Base-by-base conservation (phyloP, 2,888 invertebrate species). In the Cosmia trapezina region DNA sequence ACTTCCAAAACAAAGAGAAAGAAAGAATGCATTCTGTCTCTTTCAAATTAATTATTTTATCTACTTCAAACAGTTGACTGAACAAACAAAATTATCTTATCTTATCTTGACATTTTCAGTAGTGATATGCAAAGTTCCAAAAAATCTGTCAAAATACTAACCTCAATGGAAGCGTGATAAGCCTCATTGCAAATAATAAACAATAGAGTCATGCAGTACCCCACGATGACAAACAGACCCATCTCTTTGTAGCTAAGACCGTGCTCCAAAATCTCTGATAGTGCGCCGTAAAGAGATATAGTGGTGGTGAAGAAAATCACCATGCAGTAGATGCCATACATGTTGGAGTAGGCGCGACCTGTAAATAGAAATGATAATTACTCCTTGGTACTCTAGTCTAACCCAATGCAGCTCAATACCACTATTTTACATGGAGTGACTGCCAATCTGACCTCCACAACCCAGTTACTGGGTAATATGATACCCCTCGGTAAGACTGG, bases 181-280 rank as follows among this genome's bases (percentile, higher is more conserved):
- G 97, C 98, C 87, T 98, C 98, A 88, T 98, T 98, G 90, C 98
- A 98, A 80, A 98, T 97, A 76, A 98, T 97, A 87, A 96, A 98
- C 47, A 98, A 93, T 61, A 98, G 92, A 4, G 97, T 96, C 97
- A 97, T 97, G 91, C 97, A 98, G 86, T 98, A 98, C 61, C 97
- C 97, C 4, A 97, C 97, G 64, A 98, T 97, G 62, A 98, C 96
- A 81, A 98, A 97, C 41, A 98, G 93, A 0, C 98, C 98, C 86
- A 97, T 96, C 89, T 98, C 97, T 86, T 98, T 98, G 87, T 97
- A 97, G 43, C 97, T 97, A 37, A 97, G 94, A 0, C 98, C 98
- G 75, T 97, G 97, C 86, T 98, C 98, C 64, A 98, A 91, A 85
- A 98, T 97, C 90, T 98, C 98, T 12, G 97, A 97, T 19, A 98